Conservation (phyloP, 2,797 vertebrate species). For the Acrossocheilus fasciatus region DNA sequence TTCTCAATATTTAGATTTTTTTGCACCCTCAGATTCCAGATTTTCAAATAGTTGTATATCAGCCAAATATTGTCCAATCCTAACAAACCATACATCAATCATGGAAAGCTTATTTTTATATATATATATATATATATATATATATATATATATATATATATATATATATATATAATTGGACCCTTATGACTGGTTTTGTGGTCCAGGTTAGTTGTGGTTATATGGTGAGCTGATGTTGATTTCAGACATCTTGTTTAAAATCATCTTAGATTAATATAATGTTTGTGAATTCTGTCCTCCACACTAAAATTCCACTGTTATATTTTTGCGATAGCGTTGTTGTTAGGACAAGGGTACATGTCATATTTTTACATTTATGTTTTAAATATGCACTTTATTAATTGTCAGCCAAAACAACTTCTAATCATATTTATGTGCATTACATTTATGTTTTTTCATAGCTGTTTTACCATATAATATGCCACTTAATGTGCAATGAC, state of each 20-base stretch:
- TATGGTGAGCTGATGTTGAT: neutral
- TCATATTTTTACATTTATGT: neutral
- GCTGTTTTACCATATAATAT: neutral
- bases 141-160: no score
- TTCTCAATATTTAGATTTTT: neutral
- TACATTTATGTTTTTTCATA: neutral
- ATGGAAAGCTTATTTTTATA: no score
- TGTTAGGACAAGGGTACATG: neutral
- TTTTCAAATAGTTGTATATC: neutral
- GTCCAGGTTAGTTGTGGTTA: no score
- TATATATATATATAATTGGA: no score
- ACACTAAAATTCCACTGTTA: neutral
- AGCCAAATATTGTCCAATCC: neutral
- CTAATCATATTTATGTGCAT: neutral
- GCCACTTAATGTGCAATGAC: neutral
- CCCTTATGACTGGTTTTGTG: no score
- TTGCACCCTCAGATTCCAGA: neutral
- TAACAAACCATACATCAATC: neutral
- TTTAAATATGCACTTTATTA: neutral
- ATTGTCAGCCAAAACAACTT: neutral
- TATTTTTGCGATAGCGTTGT: neutral
- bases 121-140: no score
- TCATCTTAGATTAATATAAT: neutral
- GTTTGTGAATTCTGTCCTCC: neutral
- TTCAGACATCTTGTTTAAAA: neutral